phyloP scores from a whole-genome alignment of 92 coral and sea anemone genomes.

The Hydrozoanthus gracilis region DNA sequence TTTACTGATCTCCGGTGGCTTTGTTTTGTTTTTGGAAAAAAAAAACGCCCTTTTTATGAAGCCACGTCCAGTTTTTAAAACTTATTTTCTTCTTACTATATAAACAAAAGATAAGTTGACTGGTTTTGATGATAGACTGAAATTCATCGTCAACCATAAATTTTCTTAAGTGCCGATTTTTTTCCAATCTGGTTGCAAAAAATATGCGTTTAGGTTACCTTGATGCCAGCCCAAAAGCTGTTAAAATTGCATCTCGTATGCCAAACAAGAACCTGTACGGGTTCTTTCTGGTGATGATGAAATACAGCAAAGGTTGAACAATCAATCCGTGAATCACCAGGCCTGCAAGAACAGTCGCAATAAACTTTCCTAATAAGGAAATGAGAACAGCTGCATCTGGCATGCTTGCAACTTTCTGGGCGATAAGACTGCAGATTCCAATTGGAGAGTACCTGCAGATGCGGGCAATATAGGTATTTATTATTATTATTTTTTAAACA shows the following conservation, averaged over 20 bases:
- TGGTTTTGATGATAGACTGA: too few species aligned
- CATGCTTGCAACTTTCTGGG: slow-evolving; percentile 79
- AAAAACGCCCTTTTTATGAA: too few species aligned
- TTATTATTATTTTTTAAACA: too few species aligned
- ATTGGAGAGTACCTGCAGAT: slow-evolving; percentile 77
- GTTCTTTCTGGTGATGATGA: slow-evolving; percentile 76
- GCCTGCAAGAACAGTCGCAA: slow-evolving; percentile 77
- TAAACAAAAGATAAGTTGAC: too few species aligned
- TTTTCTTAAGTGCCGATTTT: too few species aligned
- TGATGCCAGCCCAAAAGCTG: slow-evolving; percentile 84
- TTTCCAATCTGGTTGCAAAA: too few species aligned
- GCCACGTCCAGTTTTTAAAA: too few species aligned
- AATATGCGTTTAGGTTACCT: slow-evolving; percentile 54
- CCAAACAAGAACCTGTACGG: slow-evolving; percentile 74
- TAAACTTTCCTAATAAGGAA: slow-evolving; percentile 77
- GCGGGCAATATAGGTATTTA: too few species aligned
- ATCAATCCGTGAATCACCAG: slow-evolving; percentile 70
- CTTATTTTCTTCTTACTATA: too few species aligned
- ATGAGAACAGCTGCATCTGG: slow-evolving; percentile 62
- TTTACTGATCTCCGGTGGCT: too few species aligned
- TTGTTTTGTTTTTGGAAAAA: too few species aligned
- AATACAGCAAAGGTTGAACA: slow-evolving; percentile 66
- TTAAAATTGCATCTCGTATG: slow-evolving; percentile 79
- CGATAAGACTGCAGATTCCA: slow-evolving; percentile 84
- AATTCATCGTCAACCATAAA: too few species aligned